phyloP scores from a whole-genome alignment of 2,797 vertebrate genomes.

The Alosa sapidissima region DNA sequence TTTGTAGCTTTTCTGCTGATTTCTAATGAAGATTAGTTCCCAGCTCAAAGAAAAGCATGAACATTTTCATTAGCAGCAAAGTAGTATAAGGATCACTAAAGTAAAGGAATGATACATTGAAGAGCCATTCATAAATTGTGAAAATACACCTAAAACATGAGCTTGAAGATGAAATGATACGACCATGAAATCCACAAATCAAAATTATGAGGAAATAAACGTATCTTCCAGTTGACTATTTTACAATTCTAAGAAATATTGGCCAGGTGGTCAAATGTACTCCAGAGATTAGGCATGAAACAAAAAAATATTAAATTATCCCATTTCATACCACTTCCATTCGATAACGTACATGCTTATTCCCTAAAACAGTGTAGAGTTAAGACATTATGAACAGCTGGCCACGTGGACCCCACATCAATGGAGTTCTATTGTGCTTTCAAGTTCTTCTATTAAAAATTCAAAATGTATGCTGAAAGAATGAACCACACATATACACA shows the following conservation, averaged over 20 bases:
- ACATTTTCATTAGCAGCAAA: neutral
- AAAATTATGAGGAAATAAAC: neutral
- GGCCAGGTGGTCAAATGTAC: neutral
- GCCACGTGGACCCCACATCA: slow-evolving; percentile 7
- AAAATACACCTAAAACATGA: neutral
- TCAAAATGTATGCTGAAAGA: neutral
- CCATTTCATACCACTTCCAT: neutral
- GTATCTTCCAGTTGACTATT: neutral
- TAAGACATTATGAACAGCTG: slow-evolving; percentile 20
- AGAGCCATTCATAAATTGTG: neutral
- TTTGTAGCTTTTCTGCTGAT: neutral
- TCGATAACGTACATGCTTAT: neutral
- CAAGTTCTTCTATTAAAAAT: slow-evolving; percentile 13
- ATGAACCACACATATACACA: neutral
- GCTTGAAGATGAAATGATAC: neutral
- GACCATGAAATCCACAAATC: neutral
- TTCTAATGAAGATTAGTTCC: slow-evolving; percentile 19
- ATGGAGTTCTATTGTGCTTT: slow-evolving; percentile 27
- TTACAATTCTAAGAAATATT: neutral
- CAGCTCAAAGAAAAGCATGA: slow-evolving; percentile 21
- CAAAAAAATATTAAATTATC: neutral
- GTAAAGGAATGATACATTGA: neutral
- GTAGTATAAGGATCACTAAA: slow-evolving; percentile 11
- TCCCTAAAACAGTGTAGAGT: slow-evolving; percentile 19
- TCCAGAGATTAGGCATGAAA: neutral